Evolutionary conservation across 2,888 invertebrate genomes (phyloP).

Genomic region (Atethmia centrago): DNA sequence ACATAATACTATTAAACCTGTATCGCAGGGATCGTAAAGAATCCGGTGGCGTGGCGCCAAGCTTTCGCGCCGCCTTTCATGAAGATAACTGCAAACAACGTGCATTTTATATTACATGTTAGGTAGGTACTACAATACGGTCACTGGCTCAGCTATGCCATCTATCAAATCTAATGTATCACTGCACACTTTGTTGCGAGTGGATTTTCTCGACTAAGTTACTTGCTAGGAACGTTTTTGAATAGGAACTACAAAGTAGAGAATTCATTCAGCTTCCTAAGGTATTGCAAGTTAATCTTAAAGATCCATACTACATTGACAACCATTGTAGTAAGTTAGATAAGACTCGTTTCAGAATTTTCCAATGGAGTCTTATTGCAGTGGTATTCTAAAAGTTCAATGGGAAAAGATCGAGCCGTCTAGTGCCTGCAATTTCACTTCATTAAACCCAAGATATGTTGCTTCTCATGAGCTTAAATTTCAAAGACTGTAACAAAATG

Average conservation of each 20-base stretch:
- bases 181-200: constrained; percentile 32
- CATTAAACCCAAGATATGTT: background rate
- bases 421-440: background rate
- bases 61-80: constrained; percentile 65
- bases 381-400: background rate
- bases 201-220: constrained; percentile 3
- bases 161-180: constrained; percentile 48
- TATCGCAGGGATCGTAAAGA: constrained; percentile 70
- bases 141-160: constrained; percentile 46
- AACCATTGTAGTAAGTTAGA: background rate
- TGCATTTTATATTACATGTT: constrained; percentile 64
- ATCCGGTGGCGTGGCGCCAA: constrained; percentile 75
- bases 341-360: background rate
- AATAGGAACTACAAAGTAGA: constrained; percentile 24
- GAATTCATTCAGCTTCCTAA: constrained; percentile 24
- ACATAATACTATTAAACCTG: constrained; percentile 68
- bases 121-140: constrained; percentile 42
- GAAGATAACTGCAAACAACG: constrained; percentile 59
- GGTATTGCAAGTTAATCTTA: background rate
- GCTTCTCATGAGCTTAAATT: background rate
- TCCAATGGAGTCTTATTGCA: background rate
- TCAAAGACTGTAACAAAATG: background rate
- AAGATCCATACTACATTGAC: background rate
- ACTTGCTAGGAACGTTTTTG: constrained; percentile 24
- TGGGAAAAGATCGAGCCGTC: background rate